Evolutionary conservation across 2,888 invertebrate species (phyloP), one percentile per base, ranked within the genome.

Genomic region (Tanaodytes sp.): DNA sequence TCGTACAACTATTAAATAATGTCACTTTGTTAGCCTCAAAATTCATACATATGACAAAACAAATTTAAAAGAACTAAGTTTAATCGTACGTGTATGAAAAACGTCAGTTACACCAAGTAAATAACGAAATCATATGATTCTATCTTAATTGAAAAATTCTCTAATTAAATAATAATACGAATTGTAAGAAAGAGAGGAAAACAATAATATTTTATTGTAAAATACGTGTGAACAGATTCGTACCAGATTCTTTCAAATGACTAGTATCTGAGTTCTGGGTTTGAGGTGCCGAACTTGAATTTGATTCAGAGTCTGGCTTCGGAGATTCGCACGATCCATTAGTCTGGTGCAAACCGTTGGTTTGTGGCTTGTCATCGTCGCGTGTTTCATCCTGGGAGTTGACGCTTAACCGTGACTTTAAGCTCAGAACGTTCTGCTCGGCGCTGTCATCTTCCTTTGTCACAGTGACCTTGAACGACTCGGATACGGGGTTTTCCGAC

Each of bases 201-300:
- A 33, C 16, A 43, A 15, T 40, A n/a, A n/a, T n/a, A n/a, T 23
- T 23, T 23, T 23, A 5, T 23, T 4, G 23, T 23, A 5, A 23
- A 23, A 23, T 5, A 23, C 23, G 8, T n/a, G n/a, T n/a, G 8
- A 23, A 23, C 4, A 23, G 8, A 23, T 23, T 23, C 4, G 61
- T 76, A 84, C 84, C 83, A 71, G 79, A 76, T 76, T 82, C 77
- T 36, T 58, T 63, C 11, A 59, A 69, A 78, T 82, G 82, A 83
- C 82, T 83, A 84, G 83, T 78, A 77, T 82, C 80, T 74, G 76
- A 73, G 54, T 72, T 73, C 68, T 77, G 75, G 55, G 76, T 64
- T 75, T 78, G 74, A 30, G 51, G 51, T 18, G 72, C 63, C 52
- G 72, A 68, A 71, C 69, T 76, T 3, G 70, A 49, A 23, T 65